Evolutionary conservation across 2,797 vertebrate genomes (phyloP).

Genomic region (Xenentodon cancila): DNA sequence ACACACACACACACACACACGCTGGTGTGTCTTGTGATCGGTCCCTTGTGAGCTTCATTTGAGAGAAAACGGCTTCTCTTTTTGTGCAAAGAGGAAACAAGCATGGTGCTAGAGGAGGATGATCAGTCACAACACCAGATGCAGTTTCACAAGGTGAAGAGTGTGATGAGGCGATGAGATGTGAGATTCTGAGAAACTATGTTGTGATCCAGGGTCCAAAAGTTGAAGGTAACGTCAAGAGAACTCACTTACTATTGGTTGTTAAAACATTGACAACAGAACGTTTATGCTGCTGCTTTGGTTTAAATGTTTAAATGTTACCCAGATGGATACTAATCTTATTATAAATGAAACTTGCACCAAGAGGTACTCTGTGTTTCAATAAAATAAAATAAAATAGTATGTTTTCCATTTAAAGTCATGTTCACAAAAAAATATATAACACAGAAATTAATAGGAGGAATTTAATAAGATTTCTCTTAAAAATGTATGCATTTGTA

Average conservation of each 20-base stretch:
- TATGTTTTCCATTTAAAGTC: background rate
- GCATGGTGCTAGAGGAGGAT: constrained; percentile 4
- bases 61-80: constrained; percentile 40
- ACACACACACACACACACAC: constrained; percentile 16
- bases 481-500: background rate
- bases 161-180: constrained; percentile 4
- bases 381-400: background rate
- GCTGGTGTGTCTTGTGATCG: constrained; percentile 55
- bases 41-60: constrained; percentile 55
- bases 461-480: background rate
- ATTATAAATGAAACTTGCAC: too few relatives aligned
- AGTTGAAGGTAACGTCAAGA: background rate
- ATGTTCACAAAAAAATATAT: background rate
- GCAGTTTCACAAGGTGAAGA: constrained; percentile 27
- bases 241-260: background rate
- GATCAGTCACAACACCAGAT: constrained; percentile 30
- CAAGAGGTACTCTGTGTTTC: too few relatives aligned
- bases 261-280: background rate
- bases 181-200: background rate
- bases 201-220: background rate
- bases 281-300: background rate
- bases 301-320: background rate
- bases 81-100: constrained; percentile 40
- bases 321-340: too few relatives aligned
- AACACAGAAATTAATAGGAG: background rate